Conservation (phyloP, 2,113 vertebrate genomes). For the Prolemur simus region DNA sequence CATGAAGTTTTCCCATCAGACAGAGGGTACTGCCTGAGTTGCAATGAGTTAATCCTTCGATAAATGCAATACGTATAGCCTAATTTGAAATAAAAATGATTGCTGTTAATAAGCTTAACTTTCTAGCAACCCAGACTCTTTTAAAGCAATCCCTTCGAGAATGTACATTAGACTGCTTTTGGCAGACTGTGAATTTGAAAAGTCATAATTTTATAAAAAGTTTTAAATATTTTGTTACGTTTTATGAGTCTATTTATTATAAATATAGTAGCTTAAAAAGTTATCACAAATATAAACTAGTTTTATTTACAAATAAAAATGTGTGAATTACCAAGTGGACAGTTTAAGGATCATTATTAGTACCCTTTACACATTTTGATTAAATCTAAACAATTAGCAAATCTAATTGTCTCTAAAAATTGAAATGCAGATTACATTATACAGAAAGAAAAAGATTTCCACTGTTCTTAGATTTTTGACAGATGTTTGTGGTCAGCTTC, state of each 20-base stretch:
- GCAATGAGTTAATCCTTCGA: constrained; percentile 66
- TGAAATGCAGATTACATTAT: background rate
- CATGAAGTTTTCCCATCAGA: constrained; percentile 33
- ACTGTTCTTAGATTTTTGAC: background rate
- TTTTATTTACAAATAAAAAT: background rate
- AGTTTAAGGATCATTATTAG: background rate
- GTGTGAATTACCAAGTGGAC: background rate
- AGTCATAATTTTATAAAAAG: background rate
- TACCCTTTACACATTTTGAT: background rate
- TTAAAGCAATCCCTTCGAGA: constrained; percentile 18
- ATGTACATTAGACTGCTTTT: constrained; percentile 13
- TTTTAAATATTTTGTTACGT: background rate
- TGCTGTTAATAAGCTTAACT: constrained; percentile 65
- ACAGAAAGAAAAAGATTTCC: background rate
- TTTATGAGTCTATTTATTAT: background rate
- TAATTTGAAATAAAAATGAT: constrained; percentile 73
- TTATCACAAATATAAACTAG: background rate
- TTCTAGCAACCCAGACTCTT: constrained; percentile 20
- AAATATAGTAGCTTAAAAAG: background rate
- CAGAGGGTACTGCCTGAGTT: constrained; percentile 42
- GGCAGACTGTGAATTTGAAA: background rate
- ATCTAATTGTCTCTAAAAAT: background rate
- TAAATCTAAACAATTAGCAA: background rate
- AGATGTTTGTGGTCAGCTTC: background rate
- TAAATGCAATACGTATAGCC: constrained; percentile 26